A percentile compares a stretch with the other conserved stretches of the same genome.
Conservation (phyloP, 2,888 invertebrate genomes). For the Megaustenia siamemsis region DNA sequence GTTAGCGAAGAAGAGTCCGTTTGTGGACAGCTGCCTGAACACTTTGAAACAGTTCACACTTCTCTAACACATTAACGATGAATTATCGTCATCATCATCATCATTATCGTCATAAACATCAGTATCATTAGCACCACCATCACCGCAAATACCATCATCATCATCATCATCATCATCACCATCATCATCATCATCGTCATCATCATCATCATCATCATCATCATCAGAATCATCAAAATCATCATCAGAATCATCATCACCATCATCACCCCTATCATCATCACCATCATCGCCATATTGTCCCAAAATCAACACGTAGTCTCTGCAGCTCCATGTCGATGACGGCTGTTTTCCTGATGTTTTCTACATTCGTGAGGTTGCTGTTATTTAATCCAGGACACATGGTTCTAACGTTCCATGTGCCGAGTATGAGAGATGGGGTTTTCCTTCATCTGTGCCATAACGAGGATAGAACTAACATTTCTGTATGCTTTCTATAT, state of each 20-base stretch:
- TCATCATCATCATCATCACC: slow-evolving; percentile 5
- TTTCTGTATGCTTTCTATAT: too few relatives aligned
- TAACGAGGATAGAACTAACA: too few relatives aligned
- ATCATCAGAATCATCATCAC: not conserved
- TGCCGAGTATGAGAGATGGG: too few relatives aligned
- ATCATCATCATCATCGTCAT: slow-evolving; percentile 5
- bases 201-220: slow-evolving; percentile 9
- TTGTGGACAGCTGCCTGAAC: not conserved
- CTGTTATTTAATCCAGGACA: too few relatives aligned
- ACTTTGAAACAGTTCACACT: not conserved
- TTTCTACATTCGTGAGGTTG: too few relatives aligned
- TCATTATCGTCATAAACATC: not conserved
- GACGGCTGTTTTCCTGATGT: too few relatives aligned
- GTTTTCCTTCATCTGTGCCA: too few relatives aligned
- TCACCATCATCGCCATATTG: not conserved
- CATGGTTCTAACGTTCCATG: too few relatives aligned
- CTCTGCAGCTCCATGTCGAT: too few relatives aligned
- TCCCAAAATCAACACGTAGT: too few relatives aligned
- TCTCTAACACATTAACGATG: not conserved
- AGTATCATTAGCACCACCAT: not conserved
- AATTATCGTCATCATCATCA: not conserved
- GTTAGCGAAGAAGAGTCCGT: not conserved
- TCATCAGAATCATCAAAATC: not conserved
- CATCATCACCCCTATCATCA: not conserved
- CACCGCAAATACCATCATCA: not conserved